These are phyloP conservation scores for Platycheirus rosarum DNA, from an alignment of 2,888 invertebrate species.

Conservation along the genomic window DNA sequence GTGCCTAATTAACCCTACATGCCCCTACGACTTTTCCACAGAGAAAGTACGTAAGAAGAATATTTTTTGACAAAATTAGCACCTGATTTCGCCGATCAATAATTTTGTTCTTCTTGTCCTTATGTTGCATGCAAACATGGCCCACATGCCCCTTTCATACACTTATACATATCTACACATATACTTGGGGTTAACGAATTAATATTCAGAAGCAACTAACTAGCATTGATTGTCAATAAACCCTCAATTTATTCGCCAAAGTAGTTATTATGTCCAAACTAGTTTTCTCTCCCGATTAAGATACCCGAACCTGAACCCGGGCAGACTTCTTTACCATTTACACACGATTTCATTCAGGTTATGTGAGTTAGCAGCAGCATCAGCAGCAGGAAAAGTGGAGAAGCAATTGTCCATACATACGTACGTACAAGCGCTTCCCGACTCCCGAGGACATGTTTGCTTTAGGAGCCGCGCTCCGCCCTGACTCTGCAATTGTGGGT, in stretches of 20 bases:
- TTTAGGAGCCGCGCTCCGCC: slow-evolving; percentile 35
- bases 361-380: slow-evolving; percentile 59
- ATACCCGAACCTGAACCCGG: no score
- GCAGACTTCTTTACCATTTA: slow-evolving; percentile 49
- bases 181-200: slow-evolving; percentile 37
- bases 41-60: no score
- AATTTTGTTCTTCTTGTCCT: no score
- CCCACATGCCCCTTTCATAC: not conserved
- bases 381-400: slow-evolving; percentile 15
- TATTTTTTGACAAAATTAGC: no score
- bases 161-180: not conserved
- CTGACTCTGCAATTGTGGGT: slow-evolving; percentile 50
- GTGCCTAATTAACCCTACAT: no score
- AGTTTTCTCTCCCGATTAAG: slow-evolving; percentile 57
- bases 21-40: no score
- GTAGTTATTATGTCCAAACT: slow-evolving; percentile 62
- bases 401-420: slow-evolving; percentile 6
- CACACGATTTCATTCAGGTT: slow-evolving; percentile 68
- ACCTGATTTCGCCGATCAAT: no score
- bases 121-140: not conserved
- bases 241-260: slow-evolving; percentile 58
- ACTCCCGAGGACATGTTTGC: slow-evolving; percentile 59
- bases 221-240: slow-evolving; percentile 58
- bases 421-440: slow-evolving; percentile 21
- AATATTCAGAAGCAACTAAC: slow-evolving; percentile 60